Base-by-base conservation (phyloP, 2,113 vertebrate species). In the Corydoras sp. region DNA sequence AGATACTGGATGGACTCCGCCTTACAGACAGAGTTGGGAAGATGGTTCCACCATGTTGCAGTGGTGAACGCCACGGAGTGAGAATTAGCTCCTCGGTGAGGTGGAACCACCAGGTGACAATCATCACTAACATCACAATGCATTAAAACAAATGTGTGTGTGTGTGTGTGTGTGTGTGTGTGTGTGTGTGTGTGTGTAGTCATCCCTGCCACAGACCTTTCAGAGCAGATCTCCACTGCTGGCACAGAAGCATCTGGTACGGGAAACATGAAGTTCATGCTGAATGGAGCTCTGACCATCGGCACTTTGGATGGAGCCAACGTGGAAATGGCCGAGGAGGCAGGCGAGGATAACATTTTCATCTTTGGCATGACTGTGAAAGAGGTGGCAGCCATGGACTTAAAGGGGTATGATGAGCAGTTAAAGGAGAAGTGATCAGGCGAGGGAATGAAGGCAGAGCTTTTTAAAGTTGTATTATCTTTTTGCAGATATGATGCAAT, bases 221-320 rank as follows among this genome's bases (percentile, higher is more conserved):
- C 97, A 0, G 91, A 99, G 89, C 97, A 99, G 90, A 99, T 99
- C 76, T 99, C 97, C 83, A 99, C 95, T 0, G 97, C 97, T 0
- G 97, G 97, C 72, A 99, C 97, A 0, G 97, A 99, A 74, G 97
- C 97, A 0, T 99, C 97, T 0, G 96, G 97, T 1, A 99, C 97
- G 0, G 97, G 97, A 3, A 99, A 99, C 83, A 99, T 99, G 97
- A 99, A 99, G 77, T 99, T 99, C 89, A 99, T 99, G 97, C 85
- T 99, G 80, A 99, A 99, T 0, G 96, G 97, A 0, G 95, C 97
- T 0, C 90, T 99, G 81, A 99, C 97, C 82, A 97, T 99, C 0
- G 97, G 97, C 79, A 99, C 97, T 71, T 96, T 99, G 96, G 97
- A 99, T 7, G 96, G 97, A 1, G 97, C 97, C 85, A 99, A 97